Base-by-base conservation (phyloP, 2,888 invertebrate genomes). In the Girardia tigrina region DNA sequence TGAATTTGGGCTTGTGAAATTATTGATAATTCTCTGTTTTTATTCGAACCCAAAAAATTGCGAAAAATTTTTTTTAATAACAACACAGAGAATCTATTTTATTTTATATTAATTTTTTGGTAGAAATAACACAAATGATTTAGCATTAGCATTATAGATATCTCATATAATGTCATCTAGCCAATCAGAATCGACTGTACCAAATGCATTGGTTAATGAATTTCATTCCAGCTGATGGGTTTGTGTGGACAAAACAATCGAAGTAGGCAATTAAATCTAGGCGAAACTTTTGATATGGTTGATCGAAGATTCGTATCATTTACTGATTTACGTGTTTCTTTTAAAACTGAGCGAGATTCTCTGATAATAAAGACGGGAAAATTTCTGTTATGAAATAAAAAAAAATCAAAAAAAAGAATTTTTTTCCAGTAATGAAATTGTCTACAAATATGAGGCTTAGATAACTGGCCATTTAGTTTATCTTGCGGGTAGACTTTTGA, bases 181-280 rank as follows among this genome's bases (percentile, higher is more conserved):
- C 56, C 56, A 56, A 56, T 56, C 56, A 56, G n/a, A 56, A 56
- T 56, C 4, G 56, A 56, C 56, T 56, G n/a, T 8, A 56, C 56
- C 56, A 56, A 56, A 56, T 56, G 56, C 56, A 56, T 12, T 56
- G 8, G 56, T 56, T 56, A 56, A 56, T 56, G n/a, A 56, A 56
- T 56, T 36, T 56, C 23, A 56, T 56, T 56, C 23, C 56, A 56
- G 56, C 56, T 56, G 56, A 56, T 56, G 8, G 56, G 56, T 16
- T 23, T 56, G 56, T 56, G 56, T 56, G 56, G 56, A 56, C 56
- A 56, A 56, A 56, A 56, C 56, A 56, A 56, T 56, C 56, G n/a
- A 56, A 56, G 56, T 56, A 56, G 56, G 56, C 56, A 56, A 56
- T 56, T 56, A 56, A 56, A 56, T 56, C 56, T 56, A 56, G 56